These are phyloP conservation scores for Anneissia japonica DNA, from an alignment of 35 echinoderm and acorn worm species.

Conservation along the genomic window DNA sequence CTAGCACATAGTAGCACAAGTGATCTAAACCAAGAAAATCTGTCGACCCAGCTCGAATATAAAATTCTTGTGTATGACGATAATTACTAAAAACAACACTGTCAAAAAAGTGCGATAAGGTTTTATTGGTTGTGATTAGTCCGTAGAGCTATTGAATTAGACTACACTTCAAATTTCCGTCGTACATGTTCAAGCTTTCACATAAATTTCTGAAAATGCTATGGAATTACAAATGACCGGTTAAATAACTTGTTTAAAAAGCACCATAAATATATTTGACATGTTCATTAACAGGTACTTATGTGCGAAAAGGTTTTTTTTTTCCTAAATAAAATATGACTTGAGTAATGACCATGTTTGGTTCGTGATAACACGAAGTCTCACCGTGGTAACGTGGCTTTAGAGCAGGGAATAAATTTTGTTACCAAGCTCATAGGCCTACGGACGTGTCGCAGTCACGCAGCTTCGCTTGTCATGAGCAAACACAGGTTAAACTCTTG, in stretches of 20 bases:
- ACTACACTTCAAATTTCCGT: not conserved
- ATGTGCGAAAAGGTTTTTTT: not conserved
- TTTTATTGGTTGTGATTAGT: not conserved
- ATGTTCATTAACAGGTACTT: not conserved
- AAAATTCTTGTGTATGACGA: not conserved
- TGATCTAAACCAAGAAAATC: not conserved
- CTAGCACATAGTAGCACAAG: not conserved
- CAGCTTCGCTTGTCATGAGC: too few relatives aligned
- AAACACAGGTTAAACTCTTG: too few relatives aligned
- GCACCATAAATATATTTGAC: not conserved
- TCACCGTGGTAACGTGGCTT: too few relatives aligned
- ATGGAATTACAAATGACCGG: not conserved
- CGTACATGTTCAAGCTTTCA: not conserved
- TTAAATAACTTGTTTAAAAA: not conserved
- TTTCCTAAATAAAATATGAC: not conserved
- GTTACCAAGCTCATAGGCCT: too few relatives aligned
- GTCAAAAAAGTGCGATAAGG: not conserved
- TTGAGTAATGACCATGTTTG: not conserved
- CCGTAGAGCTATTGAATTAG: not conserved
- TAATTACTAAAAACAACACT: conserved; percentile 2
- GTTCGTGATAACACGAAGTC: too few relatives aligned
- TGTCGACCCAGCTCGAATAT: not conserved
- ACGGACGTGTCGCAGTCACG: too few relatives aligned
- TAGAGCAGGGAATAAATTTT: too few relatives aligned
- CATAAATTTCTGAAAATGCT: not conserved